Evolutionary conservation across 2,888 invertebrate species (phyloP), one percentile per base, ranked within the genome.

Genomic region (Oeneis ivallda): DNA sequence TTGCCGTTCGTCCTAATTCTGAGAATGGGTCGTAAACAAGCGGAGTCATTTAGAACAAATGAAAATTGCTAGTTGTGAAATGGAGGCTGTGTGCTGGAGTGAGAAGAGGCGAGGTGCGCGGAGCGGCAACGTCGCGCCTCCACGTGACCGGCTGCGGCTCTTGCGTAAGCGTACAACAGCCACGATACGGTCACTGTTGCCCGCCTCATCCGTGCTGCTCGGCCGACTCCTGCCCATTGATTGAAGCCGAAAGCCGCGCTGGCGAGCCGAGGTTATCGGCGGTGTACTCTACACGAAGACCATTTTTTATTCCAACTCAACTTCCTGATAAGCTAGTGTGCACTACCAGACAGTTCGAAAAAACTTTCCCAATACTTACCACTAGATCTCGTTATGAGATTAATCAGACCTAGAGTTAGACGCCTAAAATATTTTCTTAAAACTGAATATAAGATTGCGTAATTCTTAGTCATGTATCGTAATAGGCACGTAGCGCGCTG

Each of bases 81-180:
- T 79, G 79, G 81, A 83, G 81, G 81, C 79, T 80, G 80, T 76
- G 77, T 75, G 84, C 75, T 76, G 78, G 83, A 91, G 77, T 72
- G 85, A 84, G 90, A 91, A 78, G 79, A 76, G 70, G 71, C 72
- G 72, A 80, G 71, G 72, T 70, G 78, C 74, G 76, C 87, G 77
- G 79, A 80, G 77, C 80, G 90, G 89, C 91, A 91, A 90, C 91
- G 83, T 79, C 82, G 88, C 90, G 70, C 76, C 81, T 80, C 87
- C 89, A 90, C 88, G 90, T 90, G 89, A 90, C 83, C 79, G 80
- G 82, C 80, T 84, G 84, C 85, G 86, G 83, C 81, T 87, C 89
- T 91, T 91, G 89, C 91, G 92, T 91, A 91, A 91, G 88, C 84
- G 83, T 85, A 80, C 86, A 83, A 82, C 84, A 80, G 85, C 83